These are phyloP conservation scores for Lydus trimaculatus DNA, from an alignment of 2,888 invertebrate genomes.

Conservation along the genomic window DNA sequence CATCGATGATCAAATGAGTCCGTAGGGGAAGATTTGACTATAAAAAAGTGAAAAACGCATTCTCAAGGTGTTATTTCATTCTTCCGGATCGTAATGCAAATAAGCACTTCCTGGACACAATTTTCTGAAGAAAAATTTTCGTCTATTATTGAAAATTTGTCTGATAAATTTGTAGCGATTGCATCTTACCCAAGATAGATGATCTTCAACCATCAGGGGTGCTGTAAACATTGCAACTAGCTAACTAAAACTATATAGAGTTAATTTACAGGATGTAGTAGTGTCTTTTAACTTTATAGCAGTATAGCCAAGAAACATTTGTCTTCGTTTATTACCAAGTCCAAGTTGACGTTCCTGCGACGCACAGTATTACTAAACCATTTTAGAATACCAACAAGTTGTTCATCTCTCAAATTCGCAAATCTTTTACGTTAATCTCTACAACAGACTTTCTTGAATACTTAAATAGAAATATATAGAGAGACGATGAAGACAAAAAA, in stretches of 20 bases:
- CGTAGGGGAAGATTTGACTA: neutral
- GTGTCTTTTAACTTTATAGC: conserved; percentile 32
- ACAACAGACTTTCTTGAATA: conserved; percentile 19
- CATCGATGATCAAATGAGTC: neutral
- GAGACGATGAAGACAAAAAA: neutral
- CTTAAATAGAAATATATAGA: conserved; percentile 14
- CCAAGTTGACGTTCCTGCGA: conserved; percentile 33
- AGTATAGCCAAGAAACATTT: conserved; percentile 35
- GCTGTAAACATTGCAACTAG: conserved; percentile 3
- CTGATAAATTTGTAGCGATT: neutral
- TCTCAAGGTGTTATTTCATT: too few species aligned
- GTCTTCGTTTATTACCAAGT: conserved; percentile 42
- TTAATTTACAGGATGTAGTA: conserved; percentile 16
- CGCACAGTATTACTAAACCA: conserved; percentile 18
- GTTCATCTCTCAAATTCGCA: conserved; percentile 46
- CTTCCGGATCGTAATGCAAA: too few species aligned
- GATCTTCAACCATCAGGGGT: neutral
- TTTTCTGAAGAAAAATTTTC: too few species aligned
- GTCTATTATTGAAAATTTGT: neutral
- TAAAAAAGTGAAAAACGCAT: too few species aligned
- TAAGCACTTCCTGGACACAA: too few species aligned
- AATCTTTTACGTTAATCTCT: conserved; percentile 46
- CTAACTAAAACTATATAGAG: conserved; percentile 15
- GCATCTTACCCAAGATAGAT: neutral
- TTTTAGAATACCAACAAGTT: conserved; percentile 42